A percentile compares a stretch with the other conserved stretches of the same genome.
These are phyloP conservation scores for Brassicogethes aeneus DNA, from an alignment of 2,888 invertebrate species.

Conservation along the genomic window DNA sequence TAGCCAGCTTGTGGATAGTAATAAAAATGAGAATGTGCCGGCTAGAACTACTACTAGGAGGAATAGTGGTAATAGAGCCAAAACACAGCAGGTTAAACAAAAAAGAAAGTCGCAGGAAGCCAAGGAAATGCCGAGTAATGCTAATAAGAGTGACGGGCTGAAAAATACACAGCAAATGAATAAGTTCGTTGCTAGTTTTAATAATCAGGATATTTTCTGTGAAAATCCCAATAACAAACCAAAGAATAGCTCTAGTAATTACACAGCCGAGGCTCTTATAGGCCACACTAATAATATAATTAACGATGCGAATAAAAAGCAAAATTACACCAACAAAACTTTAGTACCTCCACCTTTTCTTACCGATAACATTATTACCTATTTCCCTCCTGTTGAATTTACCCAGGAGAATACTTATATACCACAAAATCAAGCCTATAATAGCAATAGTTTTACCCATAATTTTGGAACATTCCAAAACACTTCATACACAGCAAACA, in stretches of 20 bases:
- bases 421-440: slow-evolving; percentile 33
- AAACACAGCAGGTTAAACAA: slow-evolving; percentile 7
- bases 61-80: slow-evolving; percentile 28
- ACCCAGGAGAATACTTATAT: slow-evolving; percentile 33
- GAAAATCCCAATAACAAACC: slow-evolving; percentile 22
- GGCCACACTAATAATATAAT: slow-evolving; percentile 27
- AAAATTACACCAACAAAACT: slow-evolving; percentile 26
- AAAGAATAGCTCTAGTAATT: slow-evolving; percentile 33
- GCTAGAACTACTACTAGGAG: slow-evolving; percentile 27
- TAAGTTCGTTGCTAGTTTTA: neutral
- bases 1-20: slow-evolving; percentile 53
- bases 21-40: slow-evolving; percentile 32
- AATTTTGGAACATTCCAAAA: slow-evolving; percentile 30
- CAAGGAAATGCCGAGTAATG: slow-evolving; percentile 8
- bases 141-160: slow-evolving; percentile 10
- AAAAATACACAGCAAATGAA: slow-evolving; percentile 2
- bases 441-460: slow-evolving; percentile 26
- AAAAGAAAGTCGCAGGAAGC: slow-evolving; percentile 10
- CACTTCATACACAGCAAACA: slow-evolving; percentile 27
- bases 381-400: slow-evolving; percentile 35
- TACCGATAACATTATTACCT: slow-evolving; percentile 35
- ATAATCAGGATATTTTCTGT: slow-evolving; percentile 16
- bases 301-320: slow-evolving; percentile 11
- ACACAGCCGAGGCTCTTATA: slow-evolving; percentile 40
- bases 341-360: slow-evolving; percentile 30